These are phyloP conservation scores for Chromoteleia sp. DNA, from an alignment of 2,888 invertebrate genomes.

Conservation along the genomic window DNA sequence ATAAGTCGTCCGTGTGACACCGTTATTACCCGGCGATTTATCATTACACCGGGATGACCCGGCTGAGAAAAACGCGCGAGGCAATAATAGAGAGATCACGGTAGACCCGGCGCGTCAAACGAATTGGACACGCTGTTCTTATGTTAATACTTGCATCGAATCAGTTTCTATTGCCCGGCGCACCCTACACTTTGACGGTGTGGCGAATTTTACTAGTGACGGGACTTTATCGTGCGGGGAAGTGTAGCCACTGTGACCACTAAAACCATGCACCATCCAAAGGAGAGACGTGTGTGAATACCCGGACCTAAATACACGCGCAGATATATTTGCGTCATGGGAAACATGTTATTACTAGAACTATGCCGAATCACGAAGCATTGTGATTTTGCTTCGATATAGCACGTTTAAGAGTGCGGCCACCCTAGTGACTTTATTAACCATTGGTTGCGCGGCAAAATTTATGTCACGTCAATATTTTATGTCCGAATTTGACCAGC, in stretches of 20 bases:
- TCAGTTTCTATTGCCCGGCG: constrained; percentile 74
- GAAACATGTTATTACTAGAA: constrained; percentile 78
- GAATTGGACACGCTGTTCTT: constrained; percentile 82
- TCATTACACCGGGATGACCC: constrained; percentile 31
- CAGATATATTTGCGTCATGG: constrained; percentile 77
- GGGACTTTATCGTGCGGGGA: constrained; percentile 82
- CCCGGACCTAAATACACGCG: constrained; percentile 5
- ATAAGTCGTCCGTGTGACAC: background rate
- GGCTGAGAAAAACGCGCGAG: constrained; percentile 43
- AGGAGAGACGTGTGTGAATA: constrained; percentile 46
- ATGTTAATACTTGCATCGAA: constrained; percentile 82
- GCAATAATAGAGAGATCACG: constrained; percentile 79
- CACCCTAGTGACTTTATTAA: constrained; percentile 38
- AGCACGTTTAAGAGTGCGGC: background rate
- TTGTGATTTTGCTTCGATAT: constrained; percentile 43
- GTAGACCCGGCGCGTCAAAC: constrained; percentile 76
- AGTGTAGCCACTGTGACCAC: constrained; percentile 82
- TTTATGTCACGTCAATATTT: background rate
- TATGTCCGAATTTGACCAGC: too few species aligned
- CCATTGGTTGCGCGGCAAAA: background rate
- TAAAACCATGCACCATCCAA: constrained; percentile 76
- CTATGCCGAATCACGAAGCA: constrained; percentile 69
- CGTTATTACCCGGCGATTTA: constrained; percentile 37
- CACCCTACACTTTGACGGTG: constrained; percentile 74
- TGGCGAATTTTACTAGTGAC: constrained; percentile 80